Evolutionary conservation across 2,113 vertebrate species (phyloP).

Genomic region (Odobenus rosmarus): DNA sequence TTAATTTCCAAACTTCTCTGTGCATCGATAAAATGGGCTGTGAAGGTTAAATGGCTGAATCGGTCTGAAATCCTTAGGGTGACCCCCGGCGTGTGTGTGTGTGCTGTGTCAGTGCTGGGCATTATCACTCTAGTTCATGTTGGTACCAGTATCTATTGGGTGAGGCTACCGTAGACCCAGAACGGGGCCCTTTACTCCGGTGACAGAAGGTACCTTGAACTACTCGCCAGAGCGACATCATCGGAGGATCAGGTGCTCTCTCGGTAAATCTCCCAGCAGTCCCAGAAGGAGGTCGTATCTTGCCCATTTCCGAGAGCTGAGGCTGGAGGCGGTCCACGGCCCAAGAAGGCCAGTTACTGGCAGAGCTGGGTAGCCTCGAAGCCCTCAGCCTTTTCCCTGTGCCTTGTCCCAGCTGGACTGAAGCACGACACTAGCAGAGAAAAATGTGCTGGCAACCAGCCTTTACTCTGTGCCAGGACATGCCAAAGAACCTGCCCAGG

Average conservation of each 20-base stretch:
- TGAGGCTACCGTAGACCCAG: not conserved
- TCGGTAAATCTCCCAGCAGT: not conserved
- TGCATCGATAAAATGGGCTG: not conserved
- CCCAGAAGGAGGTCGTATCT: not conserved
- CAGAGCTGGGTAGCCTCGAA: not conserved
- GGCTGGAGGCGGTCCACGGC: not conserved
- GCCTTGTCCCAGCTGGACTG: not conserved
- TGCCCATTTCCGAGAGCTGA: not conserved
- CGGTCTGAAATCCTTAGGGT: not conserved
- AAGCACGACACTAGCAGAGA: not conserved
- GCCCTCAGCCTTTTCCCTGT: not conserved
- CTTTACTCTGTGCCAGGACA: not conserved
- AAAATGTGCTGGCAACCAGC: not conserved
- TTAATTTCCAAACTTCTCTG: not conserved
- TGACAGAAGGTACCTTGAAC: not conserved
- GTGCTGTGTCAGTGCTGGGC: not conserved
- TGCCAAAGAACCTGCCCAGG: not conserved
- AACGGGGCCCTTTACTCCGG: not conserved
- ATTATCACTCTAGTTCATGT: not conserved
- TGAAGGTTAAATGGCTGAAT: not conserved
- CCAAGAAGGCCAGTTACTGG: not conserved
- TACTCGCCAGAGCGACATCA: not conserved
- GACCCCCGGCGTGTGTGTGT: rapidly evolving
- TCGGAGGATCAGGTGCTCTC: not conserved
- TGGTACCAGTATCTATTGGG: not conserved